A percentile compares a stretch with the other conserved stretches of the same genome.
phyloP scores from a whole-genome alignment of 2,797 vertebrate species.

The Tokudaia muenninki region DNA sequence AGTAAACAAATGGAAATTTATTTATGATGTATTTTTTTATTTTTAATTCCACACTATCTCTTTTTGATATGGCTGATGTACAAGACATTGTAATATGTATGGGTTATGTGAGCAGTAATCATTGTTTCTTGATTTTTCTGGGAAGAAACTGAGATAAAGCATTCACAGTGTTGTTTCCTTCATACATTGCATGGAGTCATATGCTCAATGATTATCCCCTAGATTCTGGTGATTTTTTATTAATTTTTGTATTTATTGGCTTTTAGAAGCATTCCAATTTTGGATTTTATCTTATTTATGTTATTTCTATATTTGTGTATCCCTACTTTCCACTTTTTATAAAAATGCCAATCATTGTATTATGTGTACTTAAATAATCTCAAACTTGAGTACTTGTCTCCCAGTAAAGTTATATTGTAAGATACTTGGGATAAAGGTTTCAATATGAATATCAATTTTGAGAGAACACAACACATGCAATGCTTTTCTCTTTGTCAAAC shows the following conservation, averaged over 20 bases:
- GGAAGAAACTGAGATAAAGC: not conserved
- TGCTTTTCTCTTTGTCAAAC: not conserved
- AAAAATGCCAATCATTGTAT: not conserved
- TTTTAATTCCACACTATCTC: conserved; percentile 9
- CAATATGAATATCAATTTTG: not conserved
- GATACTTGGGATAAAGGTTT: not conserved
- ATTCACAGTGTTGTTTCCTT: not conserved
- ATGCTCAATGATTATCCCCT: not conserved
- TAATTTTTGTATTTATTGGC: conserved; percentile 4
- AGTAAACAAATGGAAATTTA: conserved; percentile 1
- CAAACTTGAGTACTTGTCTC: not conserved
- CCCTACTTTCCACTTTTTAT: not conserved
- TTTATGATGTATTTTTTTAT: not conserved
- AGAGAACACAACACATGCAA: not conserved
- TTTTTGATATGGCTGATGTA: not conserved
- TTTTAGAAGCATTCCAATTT: not conserved
- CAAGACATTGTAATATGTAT: not conserved
- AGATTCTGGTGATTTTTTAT: not conserved
- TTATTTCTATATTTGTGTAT: not conserved
- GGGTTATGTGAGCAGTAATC: not conserved
- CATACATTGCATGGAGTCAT: not conserved
- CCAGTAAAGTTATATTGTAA: conserved; percentile 18
- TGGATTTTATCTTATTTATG: conserved; percentile 32
- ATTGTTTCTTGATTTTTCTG: not conserved
- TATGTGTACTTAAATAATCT: not conserved